Conservation (phyloP, 1,140 invertebrate species). For the Zeugodacus cucurbitae region DNA sequence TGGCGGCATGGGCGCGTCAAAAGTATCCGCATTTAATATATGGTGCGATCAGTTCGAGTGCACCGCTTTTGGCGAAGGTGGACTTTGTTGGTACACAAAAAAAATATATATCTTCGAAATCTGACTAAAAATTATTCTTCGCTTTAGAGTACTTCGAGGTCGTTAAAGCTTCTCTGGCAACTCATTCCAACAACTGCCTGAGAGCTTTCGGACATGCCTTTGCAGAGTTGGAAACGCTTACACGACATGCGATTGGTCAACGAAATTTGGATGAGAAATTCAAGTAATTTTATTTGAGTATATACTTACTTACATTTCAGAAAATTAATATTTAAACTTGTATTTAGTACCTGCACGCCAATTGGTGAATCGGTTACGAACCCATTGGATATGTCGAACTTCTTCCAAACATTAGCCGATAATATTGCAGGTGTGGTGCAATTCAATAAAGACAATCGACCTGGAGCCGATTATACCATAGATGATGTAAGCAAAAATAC, state of each 20-base stretch:
- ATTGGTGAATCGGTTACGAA: conserved; percentile 73
- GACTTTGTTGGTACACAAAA: conserved; percentile 78
- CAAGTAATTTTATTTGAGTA: conserved; percentile 68
- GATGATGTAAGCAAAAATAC: conserved; percentile 69
- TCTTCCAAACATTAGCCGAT: conserved; percentile 81
- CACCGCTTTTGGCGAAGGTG: conserved; percentile 83
- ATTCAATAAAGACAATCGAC: conserved; percentile 93
- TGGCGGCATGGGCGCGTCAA: conserved; percentile 88
- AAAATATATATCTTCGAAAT: background rate
- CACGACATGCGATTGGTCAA: conserved; percentile 73
- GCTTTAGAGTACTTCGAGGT: conserved; percentile 81
- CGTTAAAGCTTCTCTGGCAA: conserved; percentile 75
- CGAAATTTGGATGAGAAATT: conserved; percentile 75
- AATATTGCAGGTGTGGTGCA: conserved; percentile 91
- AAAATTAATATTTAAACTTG: background rate
- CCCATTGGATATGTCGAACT: conserved; percentile 79
- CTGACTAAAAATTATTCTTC: background rate
- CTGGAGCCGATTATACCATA: conserved; percentile 81
- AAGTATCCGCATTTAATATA: conserved; percentile 92
- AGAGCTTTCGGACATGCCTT: conserved; percentile 73
- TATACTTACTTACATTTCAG: background rate
- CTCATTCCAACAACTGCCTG: conserved; percentile 73
- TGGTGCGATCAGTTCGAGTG: conserved; percentile 88
- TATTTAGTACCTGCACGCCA: conserved; percentile 79
- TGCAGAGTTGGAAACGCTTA: conserved; percentile 72